Conservation (phyloP, 2,888 invertebrate species). For the Mythimna loreyi region DNA sequence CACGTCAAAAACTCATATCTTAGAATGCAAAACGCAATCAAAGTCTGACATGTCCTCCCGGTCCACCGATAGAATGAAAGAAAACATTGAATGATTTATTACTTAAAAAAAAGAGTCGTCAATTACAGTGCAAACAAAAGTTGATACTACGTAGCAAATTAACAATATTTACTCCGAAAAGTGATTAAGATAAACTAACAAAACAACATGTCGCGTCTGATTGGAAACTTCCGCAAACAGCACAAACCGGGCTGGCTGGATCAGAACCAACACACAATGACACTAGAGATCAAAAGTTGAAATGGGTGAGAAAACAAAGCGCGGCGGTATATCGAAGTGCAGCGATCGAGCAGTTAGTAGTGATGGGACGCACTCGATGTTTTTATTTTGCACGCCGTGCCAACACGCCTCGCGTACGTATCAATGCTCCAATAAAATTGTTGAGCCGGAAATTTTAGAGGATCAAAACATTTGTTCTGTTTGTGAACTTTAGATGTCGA, state of each 20-base stretch:
- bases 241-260: slow-evolving; percentile 54
- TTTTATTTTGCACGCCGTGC: slow-evolving; percentile 32
- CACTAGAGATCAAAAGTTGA: slow-evolving; percentile 65
- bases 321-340: slow-evolving; percentile 46
- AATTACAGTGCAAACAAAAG: slow-evolving; percentile 1
- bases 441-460: not conserved
- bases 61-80: too few species aligned
- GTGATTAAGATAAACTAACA: slow-evolving; percentile 28
- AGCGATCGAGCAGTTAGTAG: slow-evolving; percentile 51
- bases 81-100: too few species aligned
- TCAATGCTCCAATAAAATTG: slow-evolving; percentile 4
- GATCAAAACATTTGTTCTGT: not conserved
- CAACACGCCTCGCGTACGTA: not conserved
- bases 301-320: slow-evolving; percentile 64
- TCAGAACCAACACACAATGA: slow-evolving; percentile 63
- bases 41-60: too few species aligned
- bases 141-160: not conserved
- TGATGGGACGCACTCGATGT: slow-evolving; percentile 42
- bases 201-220: slow-evolving; percentile 34
- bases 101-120: not conserved
- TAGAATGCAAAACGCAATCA: too few species aligned
- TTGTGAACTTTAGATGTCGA: not conserved
- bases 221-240: slow-evolving; percentile 56
- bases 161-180: slow-evolving; percentile 9
- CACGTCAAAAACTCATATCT: too few species aligned